A percentile compares a stretch with the other conserved stretches of the same genome.
Conservation (phyloP, 2,888 invertebrate genomes). For the Standfussiana lucernea region DNA sequence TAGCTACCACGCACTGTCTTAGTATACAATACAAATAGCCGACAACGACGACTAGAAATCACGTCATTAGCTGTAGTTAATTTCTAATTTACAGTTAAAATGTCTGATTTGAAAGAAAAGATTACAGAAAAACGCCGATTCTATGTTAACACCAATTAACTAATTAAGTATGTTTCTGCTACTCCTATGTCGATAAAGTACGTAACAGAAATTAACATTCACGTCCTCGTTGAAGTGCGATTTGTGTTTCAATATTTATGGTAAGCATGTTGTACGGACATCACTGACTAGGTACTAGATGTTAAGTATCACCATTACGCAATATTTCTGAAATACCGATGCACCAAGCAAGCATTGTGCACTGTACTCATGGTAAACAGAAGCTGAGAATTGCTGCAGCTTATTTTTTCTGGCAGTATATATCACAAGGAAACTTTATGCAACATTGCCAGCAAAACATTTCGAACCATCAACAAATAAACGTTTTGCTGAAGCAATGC, state of each 20-base stretch:
- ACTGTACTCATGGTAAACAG: not conserved
- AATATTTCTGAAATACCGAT: conserved; percentile 11
- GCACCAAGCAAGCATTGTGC: not conserved
- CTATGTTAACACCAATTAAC: conserved; percentile 20
- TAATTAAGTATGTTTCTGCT: conserved; percentile 16
- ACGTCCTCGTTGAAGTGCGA: not conserved
- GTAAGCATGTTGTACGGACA: conserved; percentile 18
- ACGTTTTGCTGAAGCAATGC: not conserved
- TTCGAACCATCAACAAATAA: not conserved
- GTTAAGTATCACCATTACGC: conserved; percentile 22
- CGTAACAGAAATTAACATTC: conserved; percentile 20
- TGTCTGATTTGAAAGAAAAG: conserved; percentile 1
- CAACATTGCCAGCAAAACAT: not conserved
- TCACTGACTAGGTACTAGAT: conserved; percentile 38
- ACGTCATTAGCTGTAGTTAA: conserved; percentile 10
- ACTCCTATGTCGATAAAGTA: conserved; percentile 21
- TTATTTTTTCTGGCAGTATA: conserved; percentile 7
- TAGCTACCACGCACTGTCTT: conserved; percentile 39
- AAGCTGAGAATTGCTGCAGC: not conserved
- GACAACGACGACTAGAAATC: conserved; percentile 29
- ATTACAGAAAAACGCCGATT: conserved; percentile 10
- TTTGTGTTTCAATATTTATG: conserved; percentile 16
- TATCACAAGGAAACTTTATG: not conserved
- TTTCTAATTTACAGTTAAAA: conserved; percentile 12
- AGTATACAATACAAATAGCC: conserved; percentile 19